Conservation (phyloP, 2,888 invertebrate species). For the Caenorhabditis japonica region DNA sequence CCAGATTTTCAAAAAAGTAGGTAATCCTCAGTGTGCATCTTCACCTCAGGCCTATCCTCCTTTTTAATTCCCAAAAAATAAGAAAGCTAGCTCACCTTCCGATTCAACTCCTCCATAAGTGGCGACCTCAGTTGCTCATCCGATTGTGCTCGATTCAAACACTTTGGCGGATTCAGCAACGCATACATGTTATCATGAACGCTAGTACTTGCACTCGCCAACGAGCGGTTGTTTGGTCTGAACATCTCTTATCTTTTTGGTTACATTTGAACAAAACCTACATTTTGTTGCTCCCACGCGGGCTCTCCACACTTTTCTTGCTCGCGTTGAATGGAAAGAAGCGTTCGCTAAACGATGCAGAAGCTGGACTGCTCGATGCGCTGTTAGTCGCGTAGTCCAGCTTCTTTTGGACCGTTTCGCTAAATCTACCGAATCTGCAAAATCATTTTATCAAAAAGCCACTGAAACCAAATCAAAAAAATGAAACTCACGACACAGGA, state of each 20-base stretch:
- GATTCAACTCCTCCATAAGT: conserved; percentile 50
- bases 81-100: too few species aligned
- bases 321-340: conserved; percentile 58
- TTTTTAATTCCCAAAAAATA: too few species aligned
- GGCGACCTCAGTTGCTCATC: conserved; percentile 60
- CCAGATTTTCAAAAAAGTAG: too few species aligned
- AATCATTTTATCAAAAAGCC: too few species aligned
- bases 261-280: conserved; percentile 8
- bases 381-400: conserved; percentile 70
- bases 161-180: conserved; percentile 63
- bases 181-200: conserved; percentile 67
- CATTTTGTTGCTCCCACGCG: conserved; percentile 33
- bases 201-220: conserved; percentile 52
- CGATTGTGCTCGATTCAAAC: conserved; percentile 61
- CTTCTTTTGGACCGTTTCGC: conserved; percentile 74
- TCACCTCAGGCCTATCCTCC: too few species aligned
- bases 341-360: conserved; percentile 61
- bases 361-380: conserved; percentile 66
- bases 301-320: conserved; percentile 31
- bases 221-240: conserved; percentile 33
- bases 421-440: conserved; percentile 60
- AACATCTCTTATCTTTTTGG: not conserved
- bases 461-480: too few species aligned
- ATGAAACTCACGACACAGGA: conserved; percentile 67
- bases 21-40: too few species aligned